Percentiles rank a stretch among this genome's conserved stretches.
Conservation (phyloP, 1,140 invertebrate genomes). For the Lepeophtheirus salmonis region DNA sequence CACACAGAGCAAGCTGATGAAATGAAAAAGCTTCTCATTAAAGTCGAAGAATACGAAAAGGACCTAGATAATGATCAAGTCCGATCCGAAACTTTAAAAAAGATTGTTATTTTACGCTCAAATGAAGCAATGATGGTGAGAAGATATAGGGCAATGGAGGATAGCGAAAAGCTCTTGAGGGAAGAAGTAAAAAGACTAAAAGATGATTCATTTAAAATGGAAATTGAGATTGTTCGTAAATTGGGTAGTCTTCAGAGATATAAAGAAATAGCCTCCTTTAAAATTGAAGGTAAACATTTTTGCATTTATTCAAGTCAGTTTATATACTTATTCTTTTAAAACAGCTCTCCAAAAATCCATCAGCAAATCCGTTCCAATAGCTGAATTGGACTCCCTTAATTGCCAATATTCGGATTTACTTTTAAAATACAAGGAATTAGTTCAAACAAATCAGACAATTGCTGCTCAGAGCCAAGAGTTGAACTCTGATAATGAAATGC, state of each 20-base stretch:
- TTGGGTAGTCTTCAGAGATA: background rate
- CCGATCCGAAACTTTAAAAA: slow-evolving; percentile 2
- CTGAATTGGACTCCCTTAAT: slow-evolving; percentile 5
- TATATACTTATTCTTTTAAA: too few species aligned
- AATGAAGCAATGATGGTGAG: slow-evolving; percentile 16
- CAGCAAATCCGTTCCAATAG: slow-evolving; percentile 6
- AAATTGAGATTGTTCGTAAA: slow-evolving; percentile 1
- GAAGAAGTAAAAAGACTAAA: background rate
- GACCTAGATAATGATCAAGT: background rate
- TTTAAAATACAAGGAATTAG: slow-evolving; percentile 13
- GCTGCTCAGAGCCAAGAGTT: too few species aligned
- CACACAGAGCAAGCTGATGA: background rate
- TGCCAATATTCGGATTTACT: slow-evolving; percentile 12
- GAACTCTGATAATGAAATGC: too few species aligned
- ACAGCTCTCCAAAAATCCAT: background rate
- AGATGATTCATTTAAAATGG: background rate
- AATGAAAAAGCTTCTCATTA: background rate
- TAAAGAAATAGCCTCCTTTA: background rate
- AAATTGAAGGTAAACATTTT: background rate
- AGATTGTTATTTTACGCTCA: background rate
- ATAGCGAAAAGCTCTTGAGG: background rate
- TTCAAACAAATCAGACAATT: too few species aligned
- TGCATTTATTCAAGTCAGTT: too few species aligned
- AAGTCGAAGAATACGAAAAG: slow-evolving; percentile 7
- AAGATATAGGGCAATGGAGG: slow-evolving; percentile 7